Base-by-base conservation (phyloP, 2,888 invertebrate species). In the Latheticus oryzae region DNA sequence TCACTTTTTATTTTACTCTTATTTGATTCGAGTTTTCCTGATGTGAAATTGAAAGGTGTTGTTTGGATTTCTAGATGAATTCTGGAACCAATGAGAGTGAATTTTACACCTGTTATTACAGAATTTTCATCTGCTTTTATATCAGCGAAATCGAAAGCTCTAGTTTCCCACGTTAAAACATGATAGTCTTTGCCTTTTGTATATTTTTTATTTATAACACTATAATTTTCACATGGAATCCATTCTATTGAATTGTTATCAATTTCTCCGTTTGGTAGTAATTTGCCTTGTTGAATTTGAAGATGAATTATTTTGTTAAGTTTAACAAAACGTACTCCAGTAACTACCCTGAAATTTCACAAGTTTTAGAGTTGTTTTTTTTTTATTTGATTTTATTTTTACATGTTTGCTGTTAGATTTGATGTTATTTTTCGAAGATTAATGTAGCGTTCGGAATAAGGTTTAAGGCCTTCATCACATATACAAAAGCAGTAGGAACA, bases 401-500 rank as follows among this genome's bases (percentile, higher is more conserved):
- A 74, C 48, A 3, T 35, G 37, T 48, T 48, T 3, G 23, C 37
- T 1, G n/a, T 26, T n/a, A 38, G 13, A 15, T 85, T 82, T 1
- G 86, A 77, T 0, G 81, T 76, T 2, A 81, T 74, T 68, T 86
- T 83, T 61, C 86, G 82, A 12, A 92, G 81, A 73, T 89, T 91
- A 78, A 92, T 88, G 80, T 86, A 90, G 51, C 92, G 83, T 74
- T 91, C 87, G 0, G 90, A 45, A 30, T 21, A 45, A 8, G 11
- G 89, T 61, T 81, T 79, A 0, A 80, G 64, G 54, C 82, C 83
- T 52, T 81, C 73, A 73, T 91, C 91, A 76, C 92, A 93, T 33
- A 88, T 81, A 69, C 93, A 93, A 79, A 92, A 85, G 77, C 92
- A 92, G 76, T 91, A 37, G 9, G 91, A 91, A 76, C 93, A 93